A percentile compares a stretch with the other conserved stretches of the same genome.
phyloP scores from a whole-genome alignment of 1,140 invertebrate genomes.

The Drosophila oshimai region DNA sequence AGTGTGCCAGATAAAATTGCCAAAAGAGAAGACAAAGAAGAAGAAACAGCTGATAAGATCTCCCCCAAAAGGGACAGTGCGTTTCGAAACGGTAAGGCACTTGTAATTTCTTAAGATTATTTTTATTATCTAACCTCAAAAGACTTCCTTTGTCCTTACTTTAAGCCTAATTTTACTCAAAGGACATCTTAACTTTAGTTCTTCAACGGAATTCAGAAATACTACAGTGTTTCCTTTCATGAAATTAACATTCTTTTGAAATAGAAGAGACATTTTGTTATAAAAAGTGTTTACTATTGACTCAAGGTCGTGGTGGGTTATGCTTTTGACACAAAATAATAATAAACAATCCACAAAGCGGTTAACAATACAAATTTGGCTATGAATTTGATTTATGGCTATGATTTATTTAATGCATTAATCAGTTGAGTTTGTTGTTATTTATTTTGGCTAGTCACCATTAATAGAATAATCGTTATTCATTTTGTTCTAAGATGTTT shows the following conservation, averaged over 20 bases:
- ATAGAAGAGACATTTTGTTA: too few species aligned
- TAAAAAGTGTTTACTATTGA: too few species aligned
- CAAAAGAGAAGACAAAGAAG: background rate
- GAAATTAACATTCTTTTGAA: too few species aligned
- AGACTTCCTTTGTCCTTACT: too few species aligned
- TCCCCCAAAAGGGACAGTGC: background rate
- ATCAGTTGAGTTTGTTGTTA: constrained; percentile 15
- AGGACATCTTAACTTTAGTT: too few species aligned
- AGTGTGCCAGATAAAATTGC: constrained; percentile 7
- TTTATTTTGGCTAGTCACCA: constrained; percentile 15
- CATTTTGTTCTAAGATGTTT: background rate
- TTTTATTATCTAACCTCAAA: too few species aligned
- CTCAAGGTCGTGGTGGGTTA: background rate
- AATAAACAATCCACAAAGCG: background rate
- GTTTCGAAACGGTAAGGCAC: background rate
- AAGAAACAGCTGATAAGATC: constrained; percentile 16
- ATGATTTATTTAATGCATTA: constrained; percentile 21
- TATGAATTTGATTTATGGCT: constrained; percentile 16
- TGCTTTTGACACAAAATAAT: background rate
- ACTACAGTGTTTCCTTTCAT: too few species aligned
- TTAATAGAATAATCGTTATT: constrained; percentile 7
- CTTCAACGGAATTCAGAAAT: too few species aligned
- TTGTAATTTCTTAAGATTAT: too few species aligned
- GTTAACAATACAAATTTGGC: background rate
- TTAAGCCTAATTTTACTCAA: too few species aligned